Evolutionary conservation across 2,113 vertebrate species (phyloP).

Genomic region (Harpagus bidentatus): DNA sequence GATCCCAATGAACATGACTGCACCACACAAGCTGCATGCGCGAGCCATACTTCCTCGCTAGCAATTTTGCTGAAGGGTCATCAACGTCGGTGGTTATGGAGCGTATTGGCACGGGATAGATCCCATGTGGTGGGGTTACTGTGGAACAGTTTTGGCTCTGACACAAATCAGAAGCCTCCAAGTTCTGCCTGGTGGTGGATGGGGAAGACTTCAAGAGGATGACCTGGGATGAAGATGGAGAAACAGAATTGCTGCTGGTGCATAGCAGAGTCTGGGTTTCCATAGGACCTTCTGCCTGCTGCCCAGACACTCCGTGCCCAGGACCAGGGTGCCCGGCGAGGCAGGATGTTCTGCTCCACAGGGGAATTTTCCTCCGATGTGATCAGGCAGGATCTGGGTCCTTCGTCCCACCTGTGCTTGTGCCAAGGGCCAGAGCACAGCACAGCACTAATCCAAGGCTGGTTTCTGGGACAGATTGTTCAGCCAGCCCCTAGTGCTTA

Average conservation of each 20-base stretch:
- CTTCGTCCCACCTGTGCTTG: slow-evolving; percentile 6
- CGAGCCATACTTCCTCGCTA: accelerated
- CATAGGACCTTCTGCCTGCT: background rate
- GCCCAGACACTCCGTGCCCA: accelerated
- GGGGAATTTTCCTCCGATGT: background rate
- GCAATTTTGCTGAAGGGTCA: background rate
- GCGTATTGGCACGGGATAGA: background rate
- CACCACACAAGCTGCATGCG: accelerated
- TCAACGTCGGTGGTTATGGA: background rate
- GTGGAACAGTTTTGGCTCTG: background rate
- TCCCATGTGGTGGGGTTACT: accelerated
- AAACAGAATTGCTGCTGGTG: background rate
- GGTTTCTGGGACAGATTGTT: slow-evolving; percentile 59
- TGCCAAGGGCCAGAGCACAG: slow-evolving; percentile 43
- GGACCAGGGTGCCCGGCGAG: background rate
- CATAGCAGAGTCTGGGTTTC: background rate
- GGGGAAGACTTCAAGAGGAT: background rate
- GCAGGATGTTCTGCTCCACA: background rate
- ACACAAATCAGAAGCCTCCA: background rate
- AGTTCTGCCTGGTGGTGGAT: background rate
- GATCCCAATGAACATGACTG: accelerated
- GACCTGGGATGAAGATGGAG: background rate
- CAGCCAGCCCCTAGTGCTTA: slow-evolving; percentile 57
- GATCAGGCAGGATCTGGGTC: background rate
- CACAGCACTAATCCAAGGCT: slow-evolving; percentile 38